These are phyloP conservation scores for Oryzias dopingdopingensis DNA, from an alignment of 2,797 vertebrate species.

Conservation along the genomic window DNA sequence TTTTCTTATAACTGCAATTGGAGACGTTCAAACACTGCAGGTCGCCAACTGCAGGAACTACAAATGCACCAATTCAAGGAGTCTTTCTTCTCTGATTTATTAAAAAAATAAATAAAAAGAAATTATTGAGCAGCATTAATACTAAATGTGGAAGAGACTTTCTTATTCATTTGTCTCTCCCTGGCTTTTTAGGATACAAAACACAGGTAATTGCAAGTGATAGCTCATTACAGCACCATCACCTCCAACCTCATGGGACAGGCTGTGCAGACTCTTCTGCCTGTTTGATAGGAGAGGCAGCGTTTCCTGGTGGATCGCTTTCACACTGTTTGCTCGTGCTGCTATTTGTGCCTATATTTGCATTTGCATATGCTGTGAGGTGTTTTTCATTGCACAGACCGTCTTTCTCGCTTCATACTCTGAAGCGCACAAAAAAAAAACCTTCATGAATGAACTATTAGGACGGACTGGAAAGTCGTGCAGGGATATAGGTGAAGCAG, in stretches of 20 bases:
- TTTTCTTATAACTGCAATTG: too few species aligned
- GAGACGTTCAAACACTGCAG: neutral
- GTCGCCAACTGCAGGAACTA: neutral
- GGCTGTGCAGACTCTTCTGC: constrained; percentile 8
- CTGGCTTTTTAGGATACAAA: constrained; percentile 33
- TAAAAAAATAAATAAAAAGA: neutral
- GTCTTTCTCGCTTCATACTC: constrained; percentile 58
- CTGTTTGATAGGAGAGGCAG: constrained; percentile 17
- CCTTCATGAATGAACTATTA: constrained; percentile 64
- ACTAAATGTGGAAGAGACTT: neutral
- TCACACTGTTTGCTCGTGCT: constrained; percentile 35
- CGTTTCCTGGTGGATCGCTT: constrained; percentile 27
- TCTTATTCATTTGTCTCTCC: constrained; percentile 14
- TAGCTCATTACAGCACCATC: constrained; percentile 58
- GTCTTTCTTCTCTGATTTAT: too few species aligned
- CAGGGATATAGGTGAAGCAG: constrained; percentile 33
- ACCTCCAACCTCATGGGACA: constrained; percentile 40
- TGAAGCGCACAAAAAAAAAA: constrained; percentile 32
- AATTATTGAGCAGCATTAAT: neutral
- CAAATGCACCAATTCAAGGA: neutral
- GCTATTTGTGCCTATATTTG: constrained; percentile 64
- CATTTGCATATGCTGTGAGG: constrained; percentile 65
- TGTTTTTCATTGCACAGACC: constrained; percentile 50
- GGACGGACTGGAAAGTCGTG: constrained; percentile 46
- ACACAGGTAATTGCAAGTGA: constrained; percentile 45